phyloP scores from a whole-genome alignment of 2,888 invertebrate species.

The Polymixis flavicincta region DNA sequence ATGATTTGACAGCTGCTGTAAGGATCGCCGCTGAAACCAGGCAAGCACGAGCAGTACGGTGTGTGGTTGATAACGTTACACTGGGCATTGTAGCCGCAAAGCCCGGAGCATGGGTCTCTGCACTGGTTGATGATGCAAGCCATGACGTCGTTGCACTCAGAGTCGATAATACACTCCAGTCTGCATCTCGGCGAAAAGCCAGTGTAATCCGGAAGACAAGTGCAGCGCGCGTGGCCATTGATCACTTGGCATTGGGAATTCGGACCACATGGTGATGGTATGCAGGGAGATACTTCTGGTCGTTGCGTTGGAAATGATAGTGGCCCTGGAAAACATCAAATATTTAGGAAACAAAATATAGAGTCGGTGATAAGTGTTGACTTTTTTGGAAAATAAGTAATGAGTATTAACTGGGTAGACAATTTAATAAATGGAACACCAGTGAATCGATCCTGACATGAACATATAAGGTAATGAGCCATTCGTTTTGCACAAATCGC shows the following conservation, averaged over 20 bases:
- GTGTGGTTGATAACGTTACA: slow-evolving; percentile 94
- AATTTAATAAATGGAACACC: too few relatives aligned
- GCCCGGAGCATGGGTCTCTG: slow-evolving; percentile 94
- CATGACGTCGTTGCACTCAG: slow-evolving; percentile 92
- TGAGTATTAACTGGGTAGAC: too few relatives aligned
- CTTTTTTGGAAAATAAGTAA: too few relatives aligned
- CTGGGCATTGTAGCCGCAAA: slow-evolving; percentile 93
- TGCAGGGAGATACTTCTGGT: too few relatives aligned
- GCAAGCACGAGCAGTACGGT: slow-evolving; percentile 92
- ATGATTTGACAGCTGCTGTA: slow-evolving; percentile 90
- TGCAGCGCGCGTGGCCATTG: slow-evolving; percentile 92
- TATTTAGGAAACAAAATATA: too few relatives aligned
- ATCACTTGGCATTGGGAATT: slow-evolving; percentile 91
- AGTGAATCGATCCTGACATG: too few relatives aligned
- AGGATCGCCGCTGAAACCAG: slow-evolving; percentile 94
- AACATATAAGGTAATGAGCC: too few relatives aligned
- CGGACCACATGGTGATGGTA: too few relatives aligned
- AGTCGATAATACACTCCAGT: slow-evolving; percentile 93
- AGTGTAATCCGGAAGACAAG: slow-evolving; percentile 92
- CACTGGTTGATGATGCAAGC: slow-evolving; percentile 94
- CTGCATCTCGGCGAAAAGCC: slow-evolving; percentile 94
- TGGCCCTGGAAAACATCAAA: too few relatives aligned
- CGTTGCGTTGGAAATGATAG: too few relatives aligned
- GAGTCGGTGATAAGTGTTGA: too few relatives aligned
- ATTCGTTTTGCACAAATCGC: too few relatives aligned